Evolutionary conservation across 2,888 invertebrate species (phyloP).

Genomic region (Punctoribates punctum): DNA sequence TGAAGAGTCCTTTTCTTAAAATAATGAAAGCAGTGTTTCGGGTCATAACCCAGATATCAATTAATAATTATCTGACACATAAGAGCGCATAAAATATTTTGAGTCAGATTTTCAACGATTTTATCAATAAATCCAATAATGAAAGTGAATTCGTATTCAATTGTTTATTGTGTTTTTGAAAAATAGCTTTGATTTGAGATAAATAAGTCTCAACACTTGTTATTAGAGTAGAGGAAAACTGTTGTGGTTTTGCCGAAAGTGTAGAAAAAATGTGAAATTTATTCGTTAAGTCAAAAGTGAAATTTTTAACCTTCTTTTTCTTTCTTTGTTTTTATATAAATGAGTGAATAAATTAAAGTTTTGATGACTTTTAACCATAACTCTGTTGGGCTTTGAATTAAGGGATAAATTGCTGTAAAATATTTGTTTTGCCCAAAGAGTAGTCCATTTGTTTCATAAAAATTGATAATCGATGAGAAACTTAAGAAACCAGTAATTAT

Average conservation of each 20-base stretch:
- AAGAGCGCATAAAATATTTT: conserved; percentile 14
- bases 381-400: not conserved
- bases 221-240: not conserved
- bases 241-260: not conserved
- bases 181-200: not conserved
- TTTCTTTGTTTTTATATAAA: not conserved
- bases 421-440: not conserved
- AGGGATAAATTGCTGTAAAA: not conserved
- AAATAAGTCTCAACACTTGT: not conserved
- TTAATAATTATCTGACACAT: not conserved
- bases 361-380: not conserved
- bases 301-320: not conserved
- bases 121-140: conserved; percentile 10
- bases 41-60: conserved; percentile 21
- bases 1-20: not conserved
- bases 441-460: not conserved
- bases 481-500: not conserved
- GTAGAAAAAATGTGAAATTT: not conserved
- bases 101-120: conserved; percentile 6
- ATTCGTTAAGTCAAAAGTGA: not conserved
- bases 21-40: conserved; percentile 3
- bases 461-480: not conserved
- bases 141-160: not conserved
- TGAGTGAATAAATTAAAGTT: not conserved
- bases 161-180: conserved; percentile 1